These are phyloP conservation scores for Tragelaphus buxtoni DNA, from an alignment of 2,113 vertebrate species.

Conservation along the genomic window DNA sequence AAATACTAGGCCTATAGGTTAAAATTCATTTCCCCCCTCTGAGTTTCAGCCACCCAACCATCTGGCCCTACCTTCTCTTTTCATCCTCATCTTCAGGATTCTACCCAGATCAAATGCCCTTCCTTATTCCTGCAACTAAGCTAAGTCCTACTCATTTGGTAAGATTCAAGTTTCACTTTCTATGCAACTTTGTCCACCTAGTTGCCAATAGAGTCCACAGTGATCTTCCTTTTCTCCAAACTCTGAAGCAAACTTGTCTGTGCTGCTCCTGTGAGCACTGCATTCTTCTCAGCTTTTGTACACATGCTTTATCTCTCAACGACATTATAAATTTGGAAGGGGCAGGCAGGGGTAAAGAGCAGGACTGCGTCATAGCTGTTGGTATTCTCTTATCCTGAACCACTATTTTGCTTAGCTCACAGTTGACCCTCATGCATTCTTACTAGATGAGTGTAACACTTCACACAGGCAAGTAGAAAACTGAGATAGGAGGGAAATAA, in stretches of 20 bases:
- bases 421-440: constrained; percentile 36
- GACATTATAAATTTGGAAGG: background rate
- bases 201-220: rapidly evolving
- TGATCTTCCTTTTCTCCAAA: background rate
- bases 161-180: background rate
- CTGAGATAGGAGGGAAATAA: background rate
- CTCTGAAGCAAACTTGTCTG: background rate
- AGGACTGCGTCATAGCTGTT: background rate
- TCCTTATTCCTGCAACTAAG: background rate
- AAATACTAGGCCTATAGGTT: background rate
- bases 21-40: background rate
- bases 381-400: background rate
- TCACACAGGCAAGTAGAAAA: background rate
- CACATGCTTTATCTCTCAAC: background rate
- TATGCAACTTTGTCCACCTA: background rate
- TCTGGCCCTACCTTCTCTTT: background rate
- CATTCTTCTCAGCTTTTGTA: background rate
- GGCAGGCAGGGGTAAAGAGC: background rate
- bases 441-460: constrained; percentile 25
- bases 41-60: background rate
- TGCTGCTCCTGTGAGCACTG: background rate
- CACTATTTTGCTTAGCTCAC: constrained; percentile 14
- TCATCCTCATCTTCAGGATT: background rate
- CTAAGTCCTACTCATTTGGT: background rate
- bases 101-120: background rate